These are phyloP conservation scores for Daptonema setosum DNA, from an alignment of 2,888 invertebrate genomes.

Conservation along the genomic window DNA sequence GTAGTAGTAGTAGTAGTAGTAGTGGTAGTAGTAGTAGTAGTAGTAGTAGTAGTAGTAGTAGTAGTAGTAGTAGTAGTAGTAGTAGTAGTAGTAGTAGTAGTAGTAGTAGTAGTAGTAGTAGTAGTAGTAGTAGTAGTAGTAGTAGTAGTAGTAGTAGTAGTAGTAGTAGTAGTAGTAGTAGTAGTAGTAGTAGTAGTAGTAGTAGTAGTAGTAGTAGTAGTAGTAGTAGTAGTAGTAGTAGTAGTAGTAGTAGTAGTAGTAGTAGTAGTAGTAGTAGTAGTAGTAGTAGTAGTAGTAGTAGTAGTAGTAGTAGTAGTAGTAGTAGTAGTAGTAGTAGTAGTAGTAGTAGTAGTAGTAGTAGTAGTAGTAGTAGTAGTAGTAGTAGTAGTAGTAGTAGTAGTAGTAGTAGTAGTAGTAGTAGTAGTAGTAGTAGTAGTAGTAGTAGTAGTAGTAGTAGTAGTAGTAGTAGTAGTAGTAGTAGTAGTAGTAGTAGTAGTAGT, in stretches of 20 bases:
- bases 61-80: background rate
- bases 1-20: slow-evolving; percentile 1
- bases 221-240: slow-evolving; percentile 4
- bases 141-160: background rate
- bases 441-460: background rate
- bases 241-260: slow-evolving; percentile 3
- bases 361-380: slow-evolving; percentile 4
- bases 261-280: background rate
- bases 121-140: slow-evolving; percentile 1
- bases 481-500: background rate
- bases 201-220: background rate
- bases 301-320: slow-evolving; percentile 4
- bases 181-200: background rate
- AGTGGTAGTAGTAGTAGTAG: background rate
- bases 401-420: background rate
- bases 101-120: background rate
- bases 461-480: background rate
- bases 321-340: background rate
- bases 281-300: slow-evolving; percentile 4
- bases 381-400: slow-evolving; percentile 2
- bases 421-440: slow-evolving; percentile 1
- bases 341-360: slow-evolving; percentile 1
- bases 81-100: background rate
- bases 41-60: background rate
- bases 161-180: background rate